phyloP scores from a whole-genome alignment of 2,888 invertebrate genomes.

The Atethmia centrago region DNA sequence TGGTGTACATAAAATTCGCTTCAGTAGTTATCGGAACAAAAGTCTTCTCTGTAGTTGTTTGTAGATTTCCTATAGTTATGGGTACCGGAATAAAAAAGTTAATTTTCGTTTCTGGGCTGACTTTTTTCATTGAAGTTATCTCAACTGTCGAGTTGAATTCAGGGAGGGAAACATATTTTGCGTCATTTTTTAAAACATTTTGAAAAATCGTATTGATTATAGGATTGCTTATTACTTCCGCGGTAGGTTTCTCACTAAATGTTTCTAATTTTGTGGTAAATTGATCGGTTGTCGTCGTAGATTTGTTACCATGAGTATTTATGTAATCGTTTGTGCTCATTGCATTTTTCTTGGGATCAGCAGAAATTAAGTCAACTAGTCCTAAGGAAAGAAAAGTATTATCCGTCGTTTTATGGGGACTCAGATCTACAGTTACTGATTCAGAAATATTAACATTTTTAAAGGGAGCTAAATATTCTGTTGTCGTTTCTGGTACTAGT shows the following conservation, averaged over 20 bases:
- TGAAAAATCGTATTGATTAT: neutral
- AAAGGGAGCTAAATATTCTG: conserved; percentile 8
- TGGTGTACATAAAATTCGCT: neutral
- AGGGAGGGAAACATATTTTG: neutral
- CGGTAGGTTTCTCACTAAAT: neutral
- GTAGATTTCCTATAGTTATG: neutral
- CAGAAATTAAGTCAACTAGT: neutral
- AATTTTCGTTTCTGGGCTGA: neutral
- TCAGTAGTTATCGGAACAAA: neutral
- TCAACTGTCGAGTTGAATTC: neutral
- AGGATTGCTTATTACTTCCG: conserved; percentile 14
- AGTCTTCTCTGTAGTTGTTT: conserved; percentile 3
- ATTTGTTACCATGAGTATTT: neutral
- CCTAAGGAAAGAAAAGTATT: neutral
- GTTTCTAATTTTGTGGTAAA: conserved; percentile 1
- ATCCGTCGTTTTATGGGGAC: neutral
- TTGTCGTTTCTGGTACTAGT: conserved; percentile 1
- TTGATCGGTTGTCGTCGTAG: neutral
- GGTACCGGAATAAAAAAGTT: neutral
- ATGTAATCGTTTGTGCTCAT: conserved; percentile 7
- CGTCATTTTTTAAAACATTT: neutral
- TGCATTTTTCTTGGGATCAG: neutral
- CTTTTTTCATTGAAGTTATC: neutral
- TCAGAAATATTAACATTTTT: conserved; percentile 13
- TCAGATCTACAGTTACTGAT: neutral